These are phyloP conservation scores for Syngnathus typhle DNA, from an alignment of 2,113 vertebrate species.

Conservation along the genomic window DNA sequence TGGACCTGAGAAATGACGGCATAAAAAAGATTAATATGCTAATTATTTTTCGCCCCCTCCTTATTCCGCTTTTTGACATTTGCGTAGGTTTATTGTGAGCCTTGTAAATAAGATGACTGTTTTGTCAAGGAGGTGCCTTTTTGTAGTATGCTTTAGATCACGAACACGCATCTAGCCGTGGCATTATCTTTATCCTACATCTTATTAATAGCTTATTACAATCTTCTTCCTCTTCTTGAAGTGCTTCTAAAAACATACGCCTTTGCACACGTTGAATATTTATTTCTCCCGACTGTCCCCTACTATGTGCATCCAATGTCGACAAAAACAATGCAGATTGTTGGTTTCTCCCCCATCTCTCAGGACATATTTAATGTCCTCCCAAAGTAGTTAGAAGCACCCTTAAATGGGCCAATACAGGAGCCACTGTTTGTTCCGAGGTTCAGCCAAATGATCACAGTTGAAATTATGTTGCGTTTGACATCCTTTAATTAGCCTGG, in stretches of 20 bases:
- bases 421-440: conserved; percentile 57
- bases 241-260: conserved; percentile 57
- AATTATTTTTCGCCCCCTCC: conserved; percentile 94
- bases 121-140: conserved; percentile 90
- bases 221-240: conserved; percentile 76
- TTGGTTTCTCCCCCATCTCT: conserved; percentile 17
- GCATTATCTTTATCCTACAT: conserved; percentile 80
- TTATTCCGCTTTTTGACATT: conserved; percentile 96
- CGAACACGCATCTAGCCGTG: conserved; percentile 85
- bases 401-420: conserved; percentile 54
- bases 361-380: conserved; percentile 36
- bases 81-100: conserved; percentile 94
- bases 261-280: conserved; percentile 50
- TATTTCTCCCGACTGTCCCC: conserved; percentile 49
- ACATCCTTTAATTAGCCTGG: conserved; percentile 72
- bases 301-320: conserved; percentile 54
- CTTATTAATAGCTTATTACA: conserved; percentile 76
- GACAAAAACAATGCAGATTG: conserved; percentile 34
- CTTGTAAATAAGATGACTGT: conserved; percentile 99
- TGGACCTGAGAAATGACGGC: conserved; percentile 98
- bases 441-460: conserved; percentile 67
- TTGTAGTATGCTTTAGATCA: conserved; percentile 75
- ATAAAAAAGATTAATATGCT: conserved; percentile 99
- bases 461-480: conserved; percentile 70
- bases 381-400: conserved; percentile 44